phyloP scores from a whole-genome alignment of 2,113 vertebrate genomes.

The Callipepla californica region DNA sequence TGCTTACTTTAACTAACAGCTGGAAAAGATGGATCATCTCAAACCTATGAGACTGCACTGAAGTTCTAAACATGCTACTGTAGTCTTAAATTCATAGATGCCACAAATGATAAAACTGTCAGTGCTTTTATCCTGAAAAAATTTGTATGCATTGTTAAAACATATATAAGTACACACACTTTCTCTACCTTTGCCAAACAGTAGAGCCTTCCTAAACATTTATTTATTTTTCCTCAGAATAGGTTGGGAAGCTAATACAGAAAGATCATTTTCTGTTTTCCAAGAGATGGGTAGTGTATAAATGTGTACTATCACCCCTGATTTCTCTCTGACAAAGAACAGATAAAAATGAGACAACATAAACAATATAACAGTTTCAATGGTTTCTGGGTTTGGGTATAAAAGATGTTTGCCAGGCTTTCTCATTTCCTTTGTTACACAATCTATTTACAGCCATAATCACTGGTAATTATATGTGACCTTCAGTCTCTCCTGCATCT shows the following conservation, averaged over 20 bases:
- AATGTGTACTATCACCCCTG: accelerated
- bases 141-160: neutral
- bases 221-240: neutral
- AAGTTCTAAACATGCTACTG: neutral
- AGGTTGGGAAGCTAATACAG: neutral
- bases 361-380: neutral
- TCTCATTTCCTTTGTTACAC: neutral
- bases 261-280: neutral
- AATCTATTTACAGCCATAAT: neutral
- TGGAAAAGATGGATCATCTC: slow-evolving; percentile 29
- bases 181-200: neutral
- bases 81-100: neutral
- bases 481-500: neutral
- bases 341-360: neutral
- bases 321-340: neutral
- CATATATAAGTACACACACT: neutral
- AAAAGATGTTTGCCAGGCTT: neutral
- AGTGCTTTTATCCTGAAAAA: neutral
- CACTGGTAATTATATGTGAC: neutral
- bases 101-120: neutral
- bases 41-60: neutral
- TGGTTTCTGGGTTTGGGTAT: neutral
- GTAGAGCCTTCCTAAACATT: neutral
- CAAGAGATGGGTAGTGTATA: neutral
- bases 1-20: slow-evolving; percentile 10